Evolutionary conservation across 2,888 invertebrate genomes (phyloP), one percentile per base, ranked within the genome.

Genomic region (Acleris emargana): DNA sequence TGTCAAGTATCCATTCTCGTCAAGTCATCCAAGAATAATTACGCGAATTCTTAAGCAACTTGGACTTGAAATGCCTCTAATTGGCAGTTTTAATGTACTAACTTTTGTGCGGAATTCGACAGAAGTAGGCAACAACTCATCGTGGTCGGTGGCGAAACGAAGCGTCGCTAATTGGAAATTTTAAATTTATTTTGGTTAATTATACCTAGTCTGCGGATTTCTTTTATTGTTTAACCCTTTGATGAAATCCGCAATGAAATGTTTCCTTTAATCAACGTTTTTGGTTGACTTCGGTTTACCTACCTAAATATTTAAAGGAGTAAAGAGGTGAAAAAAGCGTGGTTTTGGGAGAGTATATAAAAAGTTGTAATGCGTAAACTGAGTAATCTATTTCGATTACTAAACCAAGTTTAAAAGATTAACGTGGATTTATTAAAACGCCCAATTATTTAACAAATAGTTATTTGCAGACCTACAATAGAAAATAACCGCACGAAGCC

Each of bases 21-120:
- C 77, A 77, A 83, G 87, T 90, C 88, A 87, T 84, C 84, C 84
- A 87, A 87, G 86, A 86, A 85, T 89, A 89, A 90, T 90, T 89
- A 89, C 83, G 83, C 78, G 84, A 89, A 89, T 89, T 89, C 88
- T 88, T 87, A 88, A 89, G 88, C 89, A 89, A 89, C 87, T 89
- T 86, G 84, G 87, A 89, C 88, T 89, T 89, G 85, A 90, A 91
- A 89, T 89, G 86, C 86, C 82, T 82, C 85, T 91, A 91, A 91
- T 91, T 91, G 91, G 90, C 89, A 91, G 89, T 89, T 91, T 91
- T 89, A 91, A 91, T 91, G 87, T 88, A 89, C 89, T 88, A 91
- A 91, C 89, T 91, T 91, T 88, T 88, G 87, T 89, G 82, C 86
- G 83, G 87, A 89, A 88, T 87, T 87, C 85, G 81, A 81, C 84